phyloP scores from a whole-genome alignment of 2,113 vertebrate genomes.

The Sphaerodactylus townsendi region DNA sequence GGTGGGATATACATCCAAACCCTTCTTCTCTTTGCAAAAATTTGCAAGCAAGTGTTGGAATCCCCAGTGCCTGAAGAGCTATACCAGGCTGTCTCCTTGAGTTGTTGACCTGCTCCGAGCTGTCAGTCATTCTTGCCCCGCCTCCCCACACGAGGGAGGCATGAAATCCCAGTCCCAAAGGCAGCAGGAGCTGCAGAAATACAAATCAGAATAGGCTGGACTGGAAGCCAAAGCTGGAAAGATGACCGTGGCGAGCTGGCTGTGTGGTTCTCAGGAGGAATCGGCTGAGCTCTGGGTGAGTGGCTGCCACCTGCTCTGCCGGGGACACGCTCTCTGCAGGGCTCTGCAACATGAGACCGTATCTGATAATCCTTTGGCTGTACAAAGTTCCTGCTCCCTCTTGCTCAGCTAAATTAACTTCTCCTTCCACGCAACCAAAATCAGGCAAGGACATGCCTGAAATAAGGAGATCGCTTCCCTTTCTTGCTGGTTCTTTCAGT shows the following conservation, averaged over 20 bases:
- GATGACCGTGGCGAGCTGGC: background rate
- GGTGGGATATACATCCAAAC: too few species aligned
- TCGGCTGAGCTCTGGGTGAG: conserved; percentile 45
- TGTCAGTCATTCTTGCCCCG: background rate
- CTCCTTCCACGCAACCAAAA: too few species aligned
- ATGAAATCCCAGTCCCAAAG: background rate
- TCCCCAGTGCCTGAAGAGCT: too few species aligned
- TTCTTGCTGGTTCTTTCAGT: background rate
- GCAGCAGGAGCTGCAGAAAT: background rate
- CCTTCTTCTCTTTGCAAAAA: too few species aligned
- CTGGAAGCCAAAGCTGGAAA: too few species aligned
- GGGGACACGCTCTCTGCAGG: background rate
- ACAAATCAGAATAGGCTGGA: background rate
- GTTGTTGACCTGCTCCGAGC: too few species aligned
- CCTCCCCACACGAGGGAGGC: background rate
- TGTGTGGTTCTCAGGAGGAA: conserved; percentile 11
- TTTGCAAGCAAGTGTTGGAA: too few species aligned
- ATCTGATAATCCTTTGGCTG: background rate
- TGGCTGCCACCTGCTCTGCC: background rate
- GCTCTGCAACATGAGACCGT: background rate
- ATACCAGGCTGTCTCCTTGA: too few species aligned
- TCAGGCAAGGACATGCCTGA: too few species aligned
- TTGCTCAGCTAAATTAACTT: background rate
- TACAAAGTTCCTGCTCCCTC: too few species aligned
- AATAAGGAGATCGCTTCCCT: too few species aligned